phyloP scores from a whole-genome alignment of 2,113 vertebrate genomes.

The Oophaga pumilio region DNA sequence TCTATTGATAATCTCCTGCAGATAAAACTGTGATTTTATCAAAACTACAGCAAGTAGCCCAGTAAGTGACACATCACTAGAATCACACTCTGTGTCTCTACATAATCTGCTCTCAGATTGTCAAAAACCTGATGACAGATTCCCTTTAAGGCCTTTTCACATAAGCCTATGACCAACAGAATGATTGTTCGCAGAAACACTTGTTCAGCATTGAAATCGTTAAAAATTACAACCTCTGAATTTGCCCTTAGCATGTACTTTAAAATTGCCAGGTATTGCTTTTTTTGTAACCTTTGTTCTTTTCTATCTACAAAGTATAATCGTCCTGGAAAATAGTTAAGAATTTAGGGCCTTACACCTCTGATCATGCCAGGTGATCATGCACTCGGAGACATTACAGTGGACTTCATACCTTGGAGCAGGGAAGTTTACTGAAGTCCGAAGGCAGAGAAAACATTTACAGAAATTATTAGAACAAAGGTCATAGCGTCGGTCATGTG shows the following conservation, averaged over 20 bases:
- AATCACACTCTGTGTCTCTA: too few species aligned
- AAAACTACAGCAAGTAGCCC: too few species aligned
- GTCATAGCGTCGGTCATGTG: background rate
- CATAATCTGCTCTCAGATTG: too few species aligned
- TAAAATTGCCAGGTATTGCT: conserved; percentile 35
- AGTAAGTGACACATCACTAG: too few species aligned
- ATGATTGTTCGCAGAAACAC: background rate
- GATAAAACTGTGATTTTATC: too few species aligned
- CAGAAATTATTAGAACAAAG: background rate
- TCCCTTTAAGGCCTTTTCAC: too few species aligned
- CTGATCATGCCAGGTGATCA: background rate
- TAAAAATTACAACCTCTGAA: conserved; percentile 23
- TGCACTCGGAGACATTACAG: background rate
- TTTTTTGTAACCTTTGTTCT: conserved; percentile 48
- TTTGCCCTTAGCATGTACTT: conserved; percentile 48
- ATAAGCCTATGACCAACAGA: background rate
- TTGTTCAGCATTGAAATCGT: background rate
- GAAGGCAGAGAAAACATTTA: background rate
- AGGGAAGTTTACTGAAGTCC: background rate
- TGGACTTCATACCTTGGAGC: conserved; percentile 8
- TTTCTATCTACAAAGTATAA: conserved; percentile 7
- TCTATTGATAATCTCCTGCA: too few species aligned
- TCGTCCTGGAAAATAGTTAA: background rate
- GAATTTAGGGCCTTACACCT: background rate
- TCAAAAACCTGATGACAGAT: too few species aligned